Base-by-base conservation (phyloP, 35 echinoderm and acorn worm species). In the Holothuria glaberrima region DNA sequence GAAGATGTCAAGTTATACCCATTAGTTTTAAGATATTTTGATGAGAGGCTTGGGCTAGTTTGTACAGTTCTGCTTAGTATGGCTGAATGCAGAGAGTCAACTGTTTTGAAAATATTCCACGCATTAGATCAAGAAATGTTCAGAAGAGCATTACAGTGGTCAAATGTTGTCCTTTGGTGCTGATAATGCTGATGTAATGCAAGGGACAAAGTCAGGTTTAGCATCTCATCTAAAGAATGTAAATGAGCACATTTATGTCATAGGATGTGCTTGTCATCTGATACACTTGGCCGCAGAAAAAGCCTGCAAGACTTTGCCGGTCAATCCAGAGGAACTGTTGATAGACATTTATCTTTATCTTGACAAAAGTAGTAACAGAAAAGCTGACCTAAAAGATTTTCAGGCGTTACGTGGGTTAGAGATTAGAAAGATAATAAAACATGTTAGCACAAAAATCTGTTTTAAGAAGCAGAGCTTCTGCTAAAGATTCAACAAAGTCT, bases 251-350 rank as follows among this genome's bases (percentile, higher is more conserved):
- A 73, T 86, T 21, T 94, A 76, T 64, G 77, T 94, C 46, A 26
- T 90, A 33, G 92, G 92, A 28, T 94, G 92, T 81, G 34, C 92
- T 76, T 94, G 92, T 63, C 92, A 94, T 68, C 64, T 90, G 20
- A 90, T 93, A 62, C 86, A 93, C 71, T 31, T 88, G 20, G 61
- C 92, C 46, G 92, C 92, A 52, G 87, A 94, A 52, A 94, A 90
- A 50, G 92, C 79, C 46, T 65, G 9, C 21, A 83, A 58, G 29
- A 50, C 26, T 9, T 57, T 94, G 9, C 68, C 88, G 54, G 48
- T 90, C 18, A 30, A 76, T 73, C 31, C 75, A 73, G 88, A 90
- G 18, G 88, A 90, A 58, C 22, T 90, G 9, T 79, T 94, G 13
- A 60, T 90, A 30, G 88, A 86, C 59, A 88, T 94, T 67, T 87